Percentiles rank a stretch among this genome's conserved stretches.
phyloP scores from a whole-genome alignment of 2,888 invertebrate species.

The Machimus atricapillus region DNA sequence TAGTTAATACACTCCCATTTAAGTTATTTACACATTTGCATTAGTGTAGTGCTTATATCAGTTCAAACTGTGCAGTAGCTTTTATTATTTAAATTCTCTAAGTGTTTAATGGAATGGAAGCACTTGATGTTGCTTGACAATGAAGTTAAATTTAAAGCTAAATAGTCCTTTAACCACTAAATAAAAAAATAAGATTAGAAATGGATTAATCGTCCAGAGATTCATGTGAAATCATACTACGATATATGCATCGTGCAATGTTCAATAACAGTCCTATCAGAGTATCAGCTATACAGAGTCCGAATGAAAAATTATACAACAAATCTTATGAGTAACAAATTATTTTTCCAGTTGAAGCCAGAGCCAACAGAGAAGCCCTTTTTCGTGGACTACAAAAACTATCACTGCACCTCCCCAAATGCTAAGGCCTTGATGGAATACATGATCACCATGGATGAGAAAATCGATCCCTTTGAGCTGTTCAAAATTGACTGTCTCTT shows the following conservation, averaged over 20 bases:
- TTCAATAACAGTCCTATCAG: no score
- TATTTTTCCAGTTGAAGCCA: constrained; percentile 49
- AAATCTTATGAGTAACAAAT: background rate
- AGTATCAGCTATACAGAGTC: no score
- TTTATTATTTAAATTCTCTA: background rate
- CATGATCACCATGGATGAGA: constrained; percentile 70
- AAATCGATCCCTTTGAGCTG: constrained; percentile 69
- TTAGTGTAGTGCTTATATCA: background rate
- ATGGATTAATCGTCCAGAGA: no score
- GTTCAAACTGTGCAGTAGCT: background rate
- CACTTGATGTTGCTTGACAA: no score
- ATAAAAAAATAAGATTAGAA: no score
- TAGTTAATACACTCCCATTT: background rate
- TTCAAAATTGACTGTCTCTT: constrained; percentile 69
- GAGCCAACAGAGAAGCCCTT: constrained; percentile 54
- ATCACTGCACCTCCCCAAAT: constrained; percentile 66
- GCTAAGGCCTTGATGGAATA: constrained; percentile 69
- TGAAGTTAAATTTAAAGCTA: no score
- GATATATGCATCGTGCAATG: no score
- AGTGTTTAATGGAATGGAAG: no score
- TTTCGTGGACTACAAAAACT: constrained; percentile 56
- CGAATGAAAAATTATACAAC: background rate
- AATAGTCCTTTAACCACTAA: no score
- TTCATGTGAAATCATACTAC: no score
- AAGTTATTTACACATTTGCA: background rate